Base-by-base conservation (phyloP, 92 coral and sea anemone genomes). In the Pocillopora grandis region DNA sequence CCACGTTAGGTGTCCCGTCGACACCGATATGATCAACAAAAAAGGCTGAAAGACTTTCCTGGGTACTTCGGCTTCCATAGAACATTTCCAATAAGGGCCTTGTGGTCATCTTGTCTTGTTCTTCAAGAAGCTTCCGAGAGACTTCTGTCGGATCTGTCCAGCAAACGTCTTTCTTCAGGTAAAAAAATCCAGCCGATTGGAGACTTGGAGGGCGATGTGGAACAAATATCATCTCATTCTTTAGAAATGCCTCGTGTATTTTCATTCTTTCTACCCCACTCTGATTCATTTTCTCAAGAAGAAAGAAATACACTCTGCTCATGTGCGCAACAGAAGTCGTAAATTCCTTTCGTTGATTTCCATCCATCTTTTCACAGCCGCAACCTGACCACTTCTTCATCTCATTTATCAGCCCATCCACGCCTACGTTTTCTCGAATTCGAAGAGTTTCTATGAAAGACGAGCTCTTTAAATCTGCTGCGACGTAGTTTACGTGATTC, bases 101-200 rank as follows among this genome's bases (percentile, higher is more conserved):
- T 11, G 84, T 88, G 27, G 84, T 77, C 10, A 90, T 64, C 77
- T 81, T 58, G 13, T 71, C 74, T 19, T 82, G 80, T 17, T 80
- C 63, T 42, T 16, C 48, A 17, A 76, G 77, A 17, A 87, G 83
- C 61, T 84, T 81, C 76, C 17, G 16, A 52, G 87, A 79, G 31
- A 95, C 76, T 62, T 61, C 92, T 1, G 97, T 91, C 20, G 98
- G 98, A 79, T 95, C 98, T 27, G 76, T 75, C 98, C 98, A 95
- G 63, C 92, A 95, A 35, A 95, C 92, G 63, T 90, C 95, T 80
- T 95, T 95, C 81, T 71, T 80, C 21, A 77, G 65, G 35, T 76
- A 74, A 85, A 95, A 95, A 6, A 56, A 75, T 15, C 92, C 98
- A 18, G 37, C 1, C 37, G 69, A n/a, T 49, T 57, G 71, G 33